Evolutionary conservation across 2,888 invertebrate species (phyloP).

Genomic region (Temnothorax ravouxi): DNA sequence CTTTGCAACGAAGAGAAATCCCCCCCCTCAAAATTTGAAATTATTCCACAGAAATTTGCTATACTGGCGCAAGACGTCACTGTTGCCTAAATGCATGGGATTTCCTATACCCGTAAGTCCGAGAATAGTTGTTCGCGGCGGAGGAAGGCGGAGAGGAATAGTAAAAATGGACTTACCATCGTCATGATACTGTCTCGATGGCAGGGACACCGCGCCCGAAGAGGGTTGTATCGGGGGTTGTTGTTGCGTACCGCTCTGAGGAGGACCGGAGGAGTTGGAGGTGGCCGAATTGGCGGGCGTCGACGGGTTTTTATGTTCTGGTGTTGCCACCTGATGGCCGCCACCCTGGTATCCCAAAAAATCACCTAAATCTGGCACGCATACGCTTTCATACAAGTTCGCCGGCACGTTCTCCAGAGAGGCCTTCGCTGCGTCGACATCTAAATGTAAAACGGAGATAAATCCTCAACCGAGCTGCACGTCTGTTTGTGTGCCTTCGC

Average conservation of each 20-base stretch:
- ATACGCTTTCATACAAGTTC: conserved; percentile 93
- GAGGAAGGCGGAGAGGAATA: conserved; percentile 47
- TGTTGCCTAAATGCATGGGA: not conserved
- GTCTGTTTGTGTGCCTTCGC: not conserved
- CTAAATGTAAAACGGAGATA: conserved; percentile 85
- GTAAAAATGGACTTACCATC: conserved; percentile 81
- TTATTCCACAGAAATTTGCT: not conserved
- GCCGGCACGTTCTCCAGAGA: conserved; percentile 91
- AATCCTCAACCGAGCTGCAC: conserved; percentile 63
- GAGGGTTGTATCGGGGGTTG: conserved; percentile 68
- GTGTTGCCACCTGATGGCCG: conserved; percentile 78
- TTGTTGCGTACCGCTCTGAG: conserved; percentile 65
- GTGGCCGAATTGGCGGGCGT: conserved; percentile 83
- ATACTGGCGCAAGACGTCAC: not conserved
- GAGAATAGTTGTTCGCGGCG: conserved; percentile 13
- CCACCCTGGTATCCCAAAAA: conserved; percentile 88
- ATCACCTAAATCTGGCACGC: conserved; percentile 92
- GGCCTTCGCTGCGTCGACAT: conserved; percentile 93
- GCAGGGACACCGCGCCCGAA: conserved; percentile 70
- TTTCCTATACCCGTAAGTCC: not conserved
- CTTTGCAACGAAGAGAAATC: not conserved
- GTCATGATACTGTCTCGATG: conserved; percentile 82
- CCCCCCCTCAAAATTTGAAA: not conserved
- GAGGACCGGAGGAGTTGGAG: conserved; percentile 72
- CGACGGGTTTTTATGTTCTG: conserved; percentile 86